Conservation (phyloP, 2,888 invertebrate species). For the Lordiphosa fenestrarum region DNA sequence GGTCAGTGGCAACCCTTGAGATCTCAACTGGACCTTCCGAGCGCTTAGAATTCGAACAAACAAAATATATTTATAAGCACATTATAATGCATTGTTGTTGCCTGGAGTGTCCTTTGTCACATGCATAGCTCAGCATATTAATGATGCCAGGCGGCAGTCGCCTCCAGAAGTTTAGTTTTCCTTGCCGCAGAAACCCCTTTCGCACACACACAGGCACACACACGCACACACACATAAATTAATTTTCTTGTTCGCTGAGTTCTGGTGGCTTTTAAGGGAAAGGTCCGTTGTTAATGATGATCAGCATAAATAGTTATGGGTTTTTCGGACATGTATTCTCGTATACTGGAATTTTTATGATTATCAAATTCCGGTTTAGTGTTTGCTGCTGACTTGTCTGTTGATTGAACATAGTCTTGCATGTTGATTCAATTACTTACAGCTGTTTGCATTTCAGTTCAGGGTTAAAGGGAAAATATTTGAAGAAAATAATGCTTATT, state of each 20-base stretch:
- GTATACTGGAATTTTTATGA: constrained; percentile 38
- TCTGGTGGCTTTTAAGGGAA: constrained; percentile 48
- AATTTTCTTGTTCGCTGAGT: constrained; percentile 72
- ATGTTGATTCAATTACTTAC: constrained; percentile 70
- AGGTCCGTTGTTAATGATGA: constrained; percentile 62
- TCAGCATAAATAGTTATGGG: constrained; percentile 55
- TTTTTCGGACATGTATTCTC: not conserved
- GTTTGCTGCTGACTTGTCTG: constrained; percentile 29
- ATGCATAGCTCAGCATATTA: constrained; percentile 73
- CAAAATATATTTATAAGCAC: constrained; percentile 65
- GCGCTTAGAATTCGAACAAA: constrained; percentile 25
- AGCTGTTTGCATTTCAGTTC: constrained; percentile 52
- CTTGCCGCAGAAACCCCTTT: constrained; percentile 17
- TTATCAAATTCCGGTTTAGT: constrained; percentile 55
- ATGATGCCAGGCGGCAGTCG: constrained; percentile 42
- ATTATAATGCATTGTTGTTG: constrained; percentile 69
- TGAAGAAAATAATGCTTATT: constrained; percentile 19
- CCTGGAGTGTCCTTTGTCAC: constrained; percentile 61
- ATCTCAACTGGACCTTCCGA: constrained; percentile 24
- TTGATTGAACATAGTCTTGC: constrained; percentile 34
- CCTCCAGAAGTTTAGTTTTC: constrained; percentile 37
- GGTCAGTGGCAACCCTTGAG: constrained; percentile 54
- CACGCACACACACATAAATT: constrained; percentile 59
- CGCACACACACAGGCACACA: constrained; percentile 13
- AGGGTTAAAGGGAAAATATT: not conserved